These are phyloP conservation scores for Gadopsis marmoratus DNA, from an alignment of 2,797 vertebrate species.

Conservation along the genomic window DNA sequence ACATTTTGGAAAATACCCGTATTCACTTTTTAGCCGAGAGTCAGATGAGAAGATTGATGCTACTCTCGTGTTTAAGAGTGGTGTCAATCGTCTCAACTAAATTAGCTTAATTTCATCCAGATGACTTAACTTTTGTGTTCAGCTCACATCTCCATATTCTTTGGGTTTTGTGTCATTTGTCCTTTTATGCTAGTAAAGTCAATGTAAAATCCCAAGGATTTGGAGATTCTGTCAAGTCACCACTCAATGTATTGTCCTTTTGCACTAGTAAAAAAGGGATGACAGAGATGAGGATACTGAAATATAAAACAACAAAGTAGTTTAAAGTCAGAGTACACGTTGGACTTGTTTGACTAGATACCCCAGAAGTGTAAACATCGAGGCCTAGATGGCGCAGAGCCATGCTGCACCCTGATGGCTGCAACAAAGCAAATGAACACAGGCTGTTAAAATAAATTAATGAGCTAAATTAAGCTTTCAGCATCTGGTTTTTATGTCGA, in stretches of 20 bases:
- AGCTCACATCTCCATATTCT: no score
- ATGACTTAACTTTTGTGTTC: not conserved
- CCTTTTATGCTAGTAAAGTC: no score
- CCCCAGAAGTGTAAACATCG: not conserved
- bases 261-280: rapidly evolving
- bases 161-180: no score
- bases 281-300: not conserved
- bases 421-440: not conserved
- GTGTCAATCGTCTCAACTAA: no score
- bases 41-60: no score
- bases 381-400: no score
- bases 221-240: not conserved
- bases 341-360: constrained; percentile 8
- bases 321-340: not conserved
- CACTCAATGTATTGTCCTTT: not conserved
- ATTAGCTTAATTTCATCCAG: not conserved
- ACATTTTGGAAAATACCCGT: not conserved
- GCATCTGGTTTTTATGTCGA: not conserved
- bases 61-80: no score
- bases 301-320: not conserved
- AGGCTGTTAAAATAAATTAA: not conserved
- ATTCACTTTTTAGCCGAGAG: no score
- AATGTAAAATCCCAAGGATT: no score
- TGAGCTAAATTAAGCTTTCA: not conserved
- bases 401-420: not conserved